Evolutionary conservation across 2,888 invertebrate species (phyloP).

Genomic region (Cryptophagus acutangulus): DNA sequence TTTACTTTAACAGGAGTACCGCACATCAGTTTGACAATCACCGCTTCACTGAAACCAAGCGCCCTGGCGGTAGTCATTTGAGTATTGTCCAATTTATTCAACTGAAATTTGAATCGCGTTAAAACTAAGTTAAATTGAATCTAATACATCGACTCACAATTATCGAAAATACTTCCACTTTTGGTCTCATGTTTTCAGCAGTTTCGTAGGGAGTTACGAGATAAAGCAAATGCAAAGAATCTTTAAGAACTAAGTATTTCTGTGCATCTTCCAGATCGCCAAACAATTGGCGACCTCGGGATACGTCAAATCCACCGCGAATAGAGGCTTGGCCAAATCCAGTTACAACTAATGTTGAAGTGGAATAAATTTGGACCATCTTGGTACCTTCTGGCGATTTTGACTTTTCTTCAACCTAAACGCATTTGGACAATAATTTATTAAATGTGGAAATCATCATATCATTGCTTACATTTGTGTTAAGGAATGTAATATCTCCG

Average conservation of each 20-base stretch:
- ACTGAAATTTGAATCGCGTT: too few species aligned
- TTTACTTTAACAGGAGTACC: too few species aligned
- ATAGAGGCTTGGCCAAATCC: constrained; percentile 75
- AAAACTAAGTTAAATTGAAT: constrained; percentile 9
- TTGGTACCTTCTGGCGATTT: too few species aligned
- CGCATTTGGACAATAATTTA: too few species aligned
- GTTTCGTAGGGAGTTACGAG: constrained; percentile 77
- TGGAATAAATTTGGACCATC: too few species aligned
- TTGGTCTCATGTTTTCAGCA: constrained; percentile 53
- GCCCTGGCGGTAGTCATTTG: too few species aligned
- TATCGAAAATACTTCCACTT: constrained; percentile 54
- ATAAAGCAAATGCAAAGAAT: constrained; percentile 81
- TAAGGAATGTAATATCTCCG: constrained; percentile 34
- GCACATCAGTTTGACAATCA: too few species aligned
- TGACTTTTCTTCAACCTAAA: too few species aligned
- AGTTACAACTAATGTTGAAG: constrained; percentile 53
- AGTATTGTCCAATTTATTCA: too few species aligned
- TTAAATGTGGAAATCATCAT: too few species aligned
- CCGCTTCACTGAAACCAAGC: too few species aligned
- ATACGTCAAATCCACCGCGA: constrained; percentile 76
- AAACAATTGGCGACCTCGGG: constrained; percentile 65
- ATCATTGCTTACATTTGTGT: constrained; percentile 9
- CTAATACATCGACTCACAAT: constrained; percentile 48
- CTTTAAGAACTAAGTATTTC: constrained; percentile 69
- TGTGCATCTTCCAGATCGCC: constrained; percentile 70